Conservation (phyloP, 2,888 invertebrate genomes). For the Platypus cylindrus region DNA sequence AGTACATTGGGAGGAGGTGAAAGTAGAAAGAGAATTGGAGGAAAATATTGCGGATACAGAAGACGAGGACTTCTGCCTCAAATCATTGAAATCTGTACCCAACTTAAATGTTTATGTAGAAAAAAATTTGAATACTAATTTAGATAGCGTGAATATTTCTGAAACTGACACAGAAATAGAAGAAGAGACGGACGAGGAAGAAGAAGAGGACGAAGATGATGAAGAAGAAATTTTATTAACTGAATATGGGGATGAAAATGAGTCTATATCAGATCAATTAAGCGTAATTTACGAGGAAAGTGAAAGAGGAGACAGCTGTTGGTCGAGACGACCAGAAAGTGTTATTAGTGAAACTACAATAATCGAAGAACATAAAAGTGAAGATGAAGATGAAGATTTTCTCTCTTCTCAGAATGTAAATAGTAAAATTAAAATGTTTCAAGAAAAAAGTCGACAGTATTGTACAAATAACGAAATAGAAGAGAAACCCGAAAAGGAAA, state of each 20-base stretch:
- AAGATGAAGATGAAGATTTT: slow-evolving; percentile 26
- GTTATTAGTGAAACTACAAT: slow-evolving; percentile 26
- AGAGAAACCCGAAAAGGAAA: slow-evolving; percentile 6
- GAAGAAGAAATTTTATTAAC: slow-evolving; percentile 16
- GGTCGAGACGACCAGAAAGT: slow-evolving; percentile 26
- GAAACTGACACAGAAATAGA: slow-evolving; percentile 21
- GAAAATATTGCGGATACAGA: slow-evolving; percentile 24
- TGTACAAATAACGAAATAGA: too few relatives aligned
- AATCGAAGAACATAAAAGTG: slow-evolving; percentile 26
- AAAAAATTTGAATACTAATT: slow-evolving; percentile 19
- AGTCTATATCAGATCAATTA: slow-evolving; percentile 37
- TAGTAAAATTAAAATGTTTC: slow-evolving; percentile 14
- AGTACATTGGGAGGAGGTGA: slow-evolving; percentile 21
- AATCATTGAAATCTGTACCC: slow-evolving; percentile 41
- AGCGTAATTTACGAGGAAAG: slow-evolving; percentile 51
- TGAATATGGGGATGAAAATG: slow-evolving; percentile 27
- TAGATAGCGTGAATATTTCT: too few relatives aligned
- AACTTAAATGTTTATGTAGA: slow-evolving; percentile 38
- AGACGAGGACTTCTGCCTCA: slow-evolving; percentile 25
- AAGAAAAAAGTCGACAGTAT: slow-evolving; percentile 9
- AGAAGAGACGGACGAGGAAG: slow-evolving; percentile 25
- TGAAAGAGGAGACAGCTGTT: slow-evolving; percentile 35
- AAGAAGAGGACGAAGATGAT: slow-evolving; percentile 24
- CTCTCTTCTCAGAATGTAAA: slow-evolving; percentile 12
- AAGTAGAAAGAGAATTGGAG: slow-evolving; percentile 20